Percentiles rank a stretch among this genome's conserved stretches.
These are phyloP conservation scores for Macrochelys suwanniensis DNA, from an alignment of 2,797 vertebrate species.

Conservation along the genomic window DNA sequence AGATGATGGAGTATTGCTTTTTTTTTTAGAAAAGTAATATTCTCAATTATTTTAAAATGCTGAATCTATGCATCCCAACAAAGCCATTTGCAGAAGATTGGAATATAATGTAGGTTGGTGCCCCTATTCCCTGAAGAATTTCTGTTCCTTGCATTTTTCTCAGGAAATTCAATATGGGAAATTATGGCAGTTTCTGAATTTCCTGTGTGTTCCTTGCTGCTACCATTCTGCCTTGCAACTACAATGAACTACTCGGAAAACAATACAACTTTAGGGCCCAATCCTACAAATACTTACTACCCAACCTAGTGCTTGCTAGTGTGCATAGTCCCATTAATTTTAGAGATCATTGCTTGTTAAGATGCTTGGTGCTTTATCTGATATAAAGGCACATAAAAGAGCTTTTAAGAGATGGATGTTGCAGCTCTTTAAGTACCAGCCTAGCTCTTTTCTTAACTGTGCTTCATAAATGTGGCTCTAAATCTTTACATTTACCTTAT, in stretches of 20 bases:
- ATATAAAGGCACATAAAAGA: not conserved
- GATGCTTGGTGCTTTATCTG: not conserved
- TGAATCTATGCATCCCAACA: too few relatives aligned
- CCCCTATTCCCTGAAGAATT: too few relatives aligned
- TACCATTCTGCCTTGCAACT: not conserved
- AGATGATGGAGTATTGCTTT: too few relatives aligned
- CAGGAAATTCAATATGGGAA: too few relatives aligned
- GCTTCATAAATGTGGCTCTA: not conserved
- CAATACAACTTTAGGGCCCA: not conserved
- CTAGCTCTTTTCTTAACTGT: not conserved
- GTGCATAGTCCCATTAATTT: not conserved
- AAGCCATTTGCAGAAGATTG: too few relatives aligned
- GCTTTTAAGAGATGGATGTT: not conserved
- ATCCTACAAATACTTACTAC: not conserved
- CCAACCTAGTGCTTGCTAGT: not conserved
- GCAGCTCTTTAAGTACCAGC: not conserved
- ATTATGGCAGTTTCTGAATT: too few relatives aligned
- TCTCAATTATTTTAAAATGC: too few relatives aligned
- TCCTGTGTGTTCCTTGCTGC: not conserved
- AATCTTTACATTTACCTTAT: not conserved
- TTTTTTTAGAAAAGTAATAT: too few relatives aligned
- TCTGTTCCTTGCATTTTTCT: too few relatives aligned
- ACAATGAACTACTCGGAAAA: not conserved
- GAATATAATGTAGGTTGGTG: too few relatives aligned
- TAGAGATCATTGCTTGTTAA: not conserved